Conservation (phyloP, 2,113 vertebrate genomes). For the Meriones unguiculatus region DNA sequence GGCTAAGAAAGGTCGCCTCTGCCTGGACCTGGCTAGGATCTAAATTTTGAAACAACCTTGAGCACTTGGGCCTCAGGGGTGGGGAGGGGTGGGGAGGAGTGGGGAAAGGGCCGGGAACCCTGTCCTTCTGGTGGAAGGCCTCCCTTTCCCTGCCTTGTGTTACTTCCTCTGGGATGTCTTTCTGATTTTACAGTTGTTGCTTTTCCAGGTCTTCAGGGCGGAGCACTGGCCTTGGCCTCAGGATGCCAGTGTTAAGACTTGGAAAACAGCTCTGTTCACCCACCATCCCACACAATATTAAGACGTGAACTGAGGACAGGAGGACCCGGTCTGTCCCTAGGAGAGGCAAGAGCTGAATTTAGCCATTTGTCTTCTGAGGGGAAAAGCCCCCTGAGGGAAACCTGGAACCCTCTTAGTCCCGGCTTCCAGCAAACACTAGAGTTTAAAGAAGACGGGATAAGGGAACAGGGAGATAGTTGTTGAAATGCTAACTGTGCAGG, state of each 20-base stretch:
- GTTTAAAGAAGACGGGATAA: background rate
- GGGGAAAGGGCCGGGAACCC: background rate
- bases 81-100: background rate
- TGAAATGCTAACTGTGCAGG: background rate
- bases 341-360: background rate
- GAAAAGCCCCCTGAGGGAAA: background rate
- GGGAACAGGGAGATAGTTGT: rapidly evolving
- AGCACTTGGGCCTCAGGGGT: background rate
- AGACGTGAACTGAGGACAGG: background rate
- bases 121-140: background rate
- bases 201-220: background rate
- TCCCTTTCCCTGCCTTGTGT: background rate
- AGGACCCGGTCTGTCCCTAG: background rate
- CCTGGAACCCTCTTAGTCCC: background rate
- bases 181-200: background rate
- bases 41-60: background rate
- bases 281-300: background rate
- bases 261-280: background rate
- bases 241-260: background rate
- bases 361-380: background rate
- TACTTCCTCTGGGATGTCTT: background rate
- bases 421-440: background rate
- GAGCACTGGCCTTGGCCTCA: background rate
- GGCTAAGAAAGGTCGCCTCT: background rate
- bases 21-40: background rate